A percentile compares a stretch with the other conserved stretches of the same genome.
These are phyloP conservation scores for Porites divaricata DNA, from an alignment of 92 coral and sea anemone genomes.

Conservation along the genomic window DNA sequence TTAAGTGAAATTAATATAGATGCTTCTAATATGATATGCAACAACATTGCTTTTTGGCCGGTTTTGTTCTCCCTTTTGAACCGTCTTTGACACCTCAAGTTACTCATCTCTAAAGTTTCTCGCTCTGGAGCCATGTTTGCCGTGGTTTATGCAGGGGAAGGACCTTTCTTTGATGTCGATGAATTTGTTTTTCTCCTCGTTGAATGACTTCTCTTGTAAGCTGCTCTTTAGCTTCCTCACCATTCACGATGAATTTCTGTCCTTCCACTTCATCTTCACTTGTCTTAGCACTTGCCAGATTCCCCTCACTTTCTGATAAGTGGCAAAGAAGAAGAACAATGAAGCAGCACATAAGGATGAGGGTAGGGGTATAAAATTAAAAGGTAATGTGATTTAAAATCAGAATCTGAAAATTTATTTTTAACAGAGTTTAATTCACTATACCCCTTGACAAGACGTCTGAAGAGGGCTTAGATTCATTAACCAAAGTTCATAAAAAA, in stretches of 20 bases:
- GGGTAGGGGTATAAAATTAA: too few relatives aligned
- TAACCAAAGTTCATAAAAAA: too few relatives aligned
- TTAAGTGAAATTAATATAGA: too few relatives aligned
- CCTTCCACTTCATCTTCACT: conserved; percentile 11
- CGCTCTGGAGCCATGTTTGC: not conserved
- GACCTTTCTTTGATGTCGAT: conserved; percentile 17
- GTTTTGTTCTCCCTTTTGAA: too few relatives aligned
- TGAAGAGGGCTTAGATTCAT: too few relatives aligned
- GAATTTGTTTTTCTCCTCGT: not conserved
- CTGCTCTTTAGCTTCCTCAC: conserved; percentile 73
- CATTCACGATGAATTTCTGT: conserved; percentile 68
- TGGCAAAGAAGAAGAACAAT: not conserved
- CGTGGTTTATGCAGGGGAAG: conserved; percentile 41
- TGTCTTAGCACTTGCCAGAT: conserved; percentile 10
- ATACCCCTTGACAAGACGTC: too few relatives aligned
- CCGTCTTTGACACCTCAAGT: not conserved
- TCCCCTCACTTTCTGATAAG: conserved; percentile 38
- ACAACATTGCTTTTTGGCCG: not conserved
- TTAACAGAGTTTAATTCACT: too few relatives aligned
- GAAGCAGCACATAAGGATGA: too few relatives aligned
- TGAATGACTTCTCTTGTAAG: conserved; percentile 20
- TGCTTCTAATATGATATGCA: too few relatives aligned
- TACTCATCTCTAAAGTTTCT: not conserved
- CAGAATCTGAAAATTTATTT: too few relatives aligned
- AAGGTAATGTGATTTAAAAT: too few relatives aligned